phyloP scores from a whole-genome alignment of 1,140 invertebrate genomes.

The Kradibia gibbosae region DNA sequence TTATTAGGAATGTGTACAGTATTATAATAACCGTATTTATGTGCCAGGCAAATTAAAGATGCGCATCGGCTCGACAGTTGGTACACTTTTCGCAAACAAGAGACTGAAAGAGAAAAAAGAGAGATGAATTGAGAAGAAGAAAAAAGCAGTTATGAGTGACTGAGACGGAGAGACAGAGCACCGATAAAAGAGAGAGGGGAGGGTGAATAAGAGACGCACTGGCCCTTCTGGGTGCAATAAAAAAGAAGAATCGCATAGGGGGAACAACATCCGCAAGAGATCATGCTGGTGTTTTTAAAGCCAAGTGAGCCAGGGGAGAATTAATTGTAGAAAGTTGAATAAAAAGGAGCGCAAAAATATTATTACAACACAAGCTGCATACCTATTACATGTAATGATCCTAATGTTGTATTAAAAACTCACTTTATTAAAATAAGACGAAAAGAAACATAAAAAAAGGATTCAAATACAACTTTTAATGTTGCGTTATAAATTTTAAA shows the following conservation, averaged over 20 bases:
- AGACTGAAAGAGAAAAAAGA: not conserved
- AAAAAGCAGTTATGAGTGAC: not conserved
- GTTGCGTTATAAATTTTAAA: no score
- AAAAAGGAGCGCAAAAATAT: not conserved
- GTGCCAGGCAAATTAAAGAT: not conserved
- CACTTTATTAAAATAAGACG: no score
- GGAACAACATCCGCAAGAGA: not conserved
- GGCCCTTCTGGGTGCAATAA: not conserved
- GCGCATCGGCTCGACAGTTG: not conserved
- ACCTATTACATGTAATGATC: not conserved
- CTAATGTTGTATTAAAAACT: no score
- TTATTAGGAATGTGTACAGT: not conserved
- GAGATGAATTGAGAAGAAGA: not conserved
- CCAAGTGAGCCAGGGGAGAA: not conserved
- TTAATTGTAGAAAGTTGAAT: not conserved
- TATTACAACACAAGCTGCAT: not conserved
- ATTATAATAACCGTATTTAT: conserved; percentile 9
- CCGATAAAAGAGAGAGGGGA: no score
- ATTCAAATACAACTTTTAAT: no score
- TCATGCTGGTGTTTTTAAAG: not conserved
- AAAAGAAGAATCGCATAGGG: not conserved
- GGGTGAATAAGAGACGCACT: not conserved
- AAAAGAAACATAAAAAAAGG: no score
- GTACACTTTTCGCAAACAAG: not conserved
- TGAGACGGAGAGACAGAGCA: no score